These are phyloP conservation scores for Patella pellucida DNA, from an alignment of 2,888 invertebrate genomes.

Conservation along the genomic window DNA sequence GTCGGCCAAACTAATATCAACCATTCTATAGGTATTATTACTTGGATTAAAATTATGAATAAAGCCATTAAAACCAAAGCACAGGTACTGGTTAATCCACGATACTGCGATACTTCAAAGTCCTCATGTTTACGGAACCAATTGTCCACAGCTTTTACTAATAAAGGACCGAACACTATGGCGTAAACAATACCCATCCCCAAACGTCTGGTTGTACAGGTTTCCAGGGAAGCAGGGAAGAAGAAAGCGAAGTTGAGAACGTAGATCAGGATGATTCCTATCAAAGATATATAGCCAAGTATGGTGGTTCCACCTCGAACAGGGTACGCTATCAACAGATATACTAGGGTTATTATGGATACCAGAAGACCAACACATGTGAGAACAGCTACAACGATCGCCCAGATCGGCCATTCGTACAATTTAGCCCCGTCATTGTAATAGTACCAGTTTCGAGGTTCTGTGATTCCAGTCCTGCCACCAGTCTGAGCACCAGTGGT, in stretches of 20 bases:
- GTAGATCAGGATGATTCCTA: constrained; percentile 72
- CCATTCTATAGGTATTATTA: constrained; percentile 71
- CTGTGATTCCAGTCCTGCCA: constrained; percentile 16
- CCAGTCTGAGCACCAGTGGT: neutral
- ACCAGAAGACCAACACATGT: constrained; percentile 69
- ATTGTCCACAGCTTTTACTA: constrained; percentile 71
- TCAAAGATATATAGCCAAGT: constrained; percentile 71
- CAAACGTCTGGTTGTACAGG: constrained; percentile 71
- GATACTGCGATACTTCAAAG: constrained; percentile 43
- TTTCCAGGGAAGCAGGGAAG: constrained; percentile 66
- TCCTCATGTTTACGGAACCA: constrained; percentile 65
- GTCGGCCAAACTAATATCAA: constrained; percentile 69
- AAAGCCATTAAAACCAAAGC: constrained; percentile 66
- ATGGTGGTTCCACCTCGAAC: constrained; percentile 68
- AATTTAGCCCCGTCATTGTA: constrained; percentile 44
- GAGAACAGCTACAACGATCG: constrained; percentile 57
- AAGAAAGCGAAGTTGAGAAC: constrained; percentile 72
- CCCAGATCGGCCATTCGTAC: constrained; percentile 66
- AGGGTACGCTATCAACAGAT: constrained; percentile 68
- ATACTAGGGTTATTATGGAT: constrained; percentile 67
- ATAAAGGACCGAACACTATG: constrained; percentile 70
- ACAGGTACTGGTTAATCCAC: constrained; percentile 62
- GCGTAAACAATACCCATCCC: constrained; percentile 71
- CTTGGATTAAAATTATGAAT: constrained; percentile 65
- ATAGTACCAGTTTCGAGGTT: constrained; percentile 56